Base-by-base conservation (phyloP, 2,888 invertebrate genomes). In the Drymonia ruficornis region DNA sequence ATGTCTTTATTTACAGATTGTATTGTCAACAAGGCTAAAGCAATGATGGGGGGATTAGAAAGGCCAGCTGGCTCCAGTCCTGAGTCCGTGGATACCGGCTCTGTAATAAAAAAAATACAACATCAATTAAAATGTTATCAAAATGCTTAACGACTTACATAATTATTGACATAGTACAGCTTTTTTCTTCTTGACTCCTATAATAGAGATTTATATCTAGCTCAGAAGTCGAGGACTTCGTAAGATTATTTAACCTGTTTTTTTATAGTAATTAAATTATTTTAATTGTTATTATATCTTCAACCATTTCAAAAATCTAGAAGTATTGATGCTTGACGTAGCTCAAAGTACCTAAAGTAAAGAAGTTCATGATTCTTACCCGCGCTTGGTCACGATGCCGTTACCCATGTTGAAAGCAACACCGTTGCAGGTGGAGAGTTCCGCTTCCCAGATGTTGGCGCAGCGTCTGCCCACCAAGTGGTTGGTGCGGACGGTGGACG, bases 381-480 rank as follows among this genome's bases (percentile, higher is more conserved):
- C 84, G 42, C 72, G 65, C 45, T 85, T 85, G 40, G 40, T 60
- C 5, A 81, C 15, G 23, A 72, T 53, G 16, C 49, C 63, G 52
- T 86, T 86, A 49, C 86, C 86, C 86, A 86, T 84, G n/a, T 67
- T 63, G 0, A 81, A 50, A 8, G 53, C 12, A 6, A 13, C 52
- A 12, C 85, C 86, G 3, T 7, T 56, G 59, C 86, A 86, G 16
- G 50, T 66, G 12, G 59, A 50, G 6, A 69, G 61, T 16, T 73
- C 56, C 6, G 80, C 83, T 50, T 83, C 72, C 43, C 59, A 56
- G 6, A 74, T 16, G 52, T 72, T 75, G n/a, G 31, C 13, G 56
- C 88, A 87, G 5, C 56, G 66, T 56, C 77, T 70, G 11, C 81
- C 86, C 1, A 70, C 54, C 7, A 87, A 77, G 38, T 80, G 81